Evolutionary conservation across 1,140 invertebrate species (phyloP), one percentile per base, ranked within the genome.

Genomic region (Procambarus virginalis): DNA sequence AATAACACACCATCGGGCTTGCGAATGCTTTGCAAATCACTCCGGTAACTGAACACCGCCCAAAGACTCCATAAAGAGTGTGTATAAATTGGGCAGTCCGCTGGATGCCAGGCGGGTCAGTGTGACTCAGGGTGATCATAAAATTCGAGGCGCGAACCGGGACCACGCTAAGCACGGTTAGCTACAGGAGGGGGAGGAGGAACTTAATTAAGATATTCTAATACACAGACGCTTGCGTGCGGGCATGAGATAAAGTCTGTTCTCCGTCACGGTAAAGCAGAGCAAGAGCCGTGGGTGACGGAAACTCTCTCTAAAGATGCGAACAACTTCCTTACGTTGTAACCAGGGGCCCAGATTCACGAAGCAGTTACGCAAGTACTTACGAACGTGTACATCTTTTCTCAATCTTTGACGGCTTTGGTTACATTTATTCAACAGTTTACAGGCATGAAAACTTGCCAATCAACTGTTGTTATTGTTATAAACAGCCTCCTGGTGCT

Each of bases 121-220:
- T 22, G 68, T 45, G 68, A 10, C 68, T 73, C 68, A 2, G 68
- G 68, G 68, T 73, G 68, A 22, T 22, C 22, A 73, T 73, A 73
- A 73, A 73, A 73, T 73, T 73, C 68, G 22, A n/a, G n/a, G 68
- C 14, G 68, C n/a, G 68, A n/a, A n/a, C 68, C 68, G 68, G 22
- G 12, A 55, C 46, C 80, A 4, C 58, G 80, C 80, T 68, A 60
- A 45, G 14, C 46, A 20, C 51, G 58, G n/a, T 48, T 68, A 46
- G 60, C 45, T 48, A 46, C 60, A 60, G 46, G 34, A 34, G 34
- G 34, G 34, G 34, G 34, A 34, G n/a, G n/a, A 51, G 34, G 58
- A 82, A 46, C 58, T 14, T 82, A 46, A 82, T 82, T 64, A 82
- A 82, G 80, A 82, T 82, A 82, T 82, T 82, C 80, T 68, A 82